These are phyloP conservation scores for Rallus limicola DNA, from an alignment of 2,113 vertebrate genomes.

Conservation along the genomic window DNA sequence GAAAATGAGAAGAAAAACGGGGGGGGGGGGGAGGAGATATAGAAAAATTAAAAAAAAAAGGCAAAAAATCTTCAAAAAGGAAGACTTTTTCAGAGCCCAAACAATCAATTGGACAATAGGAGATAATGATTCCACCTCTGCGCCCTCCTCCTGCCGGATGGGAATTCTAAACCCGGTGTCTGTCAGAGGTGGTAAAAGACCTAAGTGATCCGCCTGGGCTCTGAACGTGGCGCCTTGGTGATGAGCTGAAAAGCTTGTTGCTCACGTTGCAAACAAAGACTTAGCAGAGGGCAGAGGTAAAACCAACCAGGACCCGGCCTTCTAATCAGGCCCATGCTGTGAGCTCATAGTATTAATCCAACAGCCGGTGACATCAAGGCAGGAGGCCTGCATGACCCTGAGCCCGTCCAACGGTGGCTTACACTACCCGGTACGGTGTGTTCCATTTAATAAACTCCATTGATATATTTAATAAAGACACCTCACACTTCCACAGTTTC, in stretches of 20 bases:
- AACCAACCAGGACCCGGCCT: neutral
- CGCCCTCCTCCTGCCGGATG: neutral
- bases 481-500: slow-evolving; percentile 5
- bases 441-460: slow-evolving; percentile 14
- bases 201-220: neutral
- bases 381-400: neutral
- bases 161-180: neutral
- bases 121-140: neutral
- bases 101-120: neutral
- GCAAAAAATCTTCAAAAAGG: neutral
- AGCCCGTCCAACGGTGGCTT: neutral
- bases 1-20: slow-evolving; percentile 25
- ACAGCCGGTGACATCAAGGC: neutral
- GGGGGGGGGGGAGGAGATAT: neutral
- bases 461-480: neutral
- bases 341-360: neutral
- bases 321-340: slow-evolving; percentile 20
- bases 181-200: neutral
- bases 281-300: slow-evolving; percentile 41
- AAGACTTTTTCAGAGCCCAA: slow-evolving; percentile 3
- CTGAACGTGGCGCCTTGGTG: neutral
- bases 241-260: slow-evolving; percentile 50
- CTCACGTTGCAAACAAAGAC: slow-evolving; percentile 22
- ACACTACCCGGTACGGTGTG: neutral
- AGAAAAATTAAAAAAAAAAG: neutral